A percentile compares a stretch with the other conserved stretches of the same genome.
phyloP scores from a whole-genome alignment of 2,113 vertebrate genomes.

The Gymnocephalus cernua region DNA sequence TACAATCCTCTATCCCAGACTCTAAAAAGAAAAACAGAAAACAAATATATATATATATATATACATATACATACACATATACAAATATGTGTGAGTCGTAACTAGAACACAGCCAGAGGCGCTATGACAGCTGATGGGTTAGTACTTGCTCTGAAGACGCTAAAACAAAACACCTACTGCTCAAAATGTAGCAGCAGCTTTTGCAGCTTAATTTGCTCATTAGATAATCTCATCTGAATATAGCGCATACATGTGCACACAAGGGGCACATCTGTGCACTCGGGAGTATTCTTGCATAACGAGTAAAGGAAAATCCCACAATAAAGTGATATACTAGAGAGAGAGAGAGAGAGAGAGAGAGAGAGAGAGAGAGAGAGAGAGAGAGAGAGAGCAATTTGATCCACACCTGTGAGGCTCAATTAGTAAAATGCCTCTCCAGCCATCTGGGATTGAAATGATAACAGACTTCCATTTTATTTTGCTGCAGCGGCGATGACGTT shows the following conservation, averaged over 20 bases:
- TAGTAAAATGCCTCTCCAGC: conserved; percentile 34
- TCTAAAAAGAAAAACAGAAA: no score
- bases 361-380: no score
- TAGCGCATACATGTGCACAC: conserved; percentile 33
- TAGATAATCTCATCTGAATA: conserved; percentile 53
- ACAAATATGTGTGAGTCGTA: conserved; percentile 46
- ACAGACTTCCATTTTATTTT: conserved; percentile 30
- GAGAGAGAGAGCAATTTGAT: conserved; percentile 9
- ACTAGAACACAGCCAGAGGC: conserved; percentile 49
- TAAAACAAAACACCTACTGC: conserved; percentile 21
- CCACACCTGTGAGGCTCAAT: conserved; percentile 58
- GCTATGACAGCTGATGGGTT: conserved; percentile 36
- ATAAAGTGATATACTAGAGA: background rate
- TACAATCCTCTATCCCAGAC: no score
- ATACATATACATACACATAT: no score
- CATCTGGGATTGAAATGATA: conserved; percentile 25
- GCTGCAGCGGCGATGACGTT: conserved; percentile 24
- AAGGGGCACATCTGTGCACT: conserved; percentile 30
- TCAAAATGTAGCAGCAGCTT: conserved; percentile 22
- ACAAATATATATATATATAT: no score
- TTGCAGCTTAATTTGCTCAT: conserved; percentile 57
- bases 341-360: background rate
- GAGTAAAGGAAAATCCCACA: conserved; percentile 40
- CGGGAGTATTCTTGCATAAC: conserved; percentile 46
- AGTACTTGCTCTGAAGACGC: conserved; percentile 7